These are phyloP conservation scores for Lissocephala sabroskyi DNA, from an alignment of 2,888 invertebrate species.

Conservation along the genomic window DNA sequence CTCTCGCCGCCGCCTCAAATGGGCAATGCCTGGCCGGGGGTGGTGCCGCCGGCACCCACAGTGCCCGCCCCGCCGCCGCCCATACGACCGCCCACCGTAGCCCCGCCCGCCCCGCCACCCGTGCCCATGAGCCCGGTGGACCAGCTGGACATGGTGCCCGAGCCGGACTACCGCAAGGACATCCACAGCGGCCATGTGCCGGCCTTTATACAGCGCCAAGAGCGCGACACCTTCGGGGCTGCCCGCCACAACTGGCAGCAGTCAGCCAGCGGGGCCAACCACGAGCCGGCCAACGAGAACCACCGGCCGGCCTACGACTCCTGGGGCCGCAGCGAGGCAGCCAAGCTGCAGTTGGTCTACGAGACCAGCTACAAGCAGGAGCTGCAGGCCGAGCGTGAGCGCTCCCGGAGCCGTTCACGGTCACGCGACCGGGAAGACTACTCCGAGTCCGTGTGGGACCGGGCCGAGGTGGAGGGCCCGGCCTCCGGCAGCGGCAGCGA, in stretches of 20 bases:
- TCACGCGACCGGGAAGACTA: conserved; percentile 72
- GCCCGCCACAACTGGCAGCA: conserved; percentile 78
- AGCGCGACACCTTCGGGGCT: conserved; percentile 82
- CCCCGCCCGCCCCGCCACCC: conserved; percentile 77
- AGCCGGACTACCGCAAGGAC: conserved; percentile 62
- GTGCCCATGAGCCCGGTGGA: conserved; percentile 76
- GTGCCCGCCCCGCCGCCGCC: conserved; percentile 77
- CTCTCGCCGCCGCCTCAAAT: conserved; percentile 74
- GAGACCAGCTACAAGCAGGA: conserved; percentile 69
- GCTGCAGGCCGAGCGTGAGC: conserved; percentile 64
- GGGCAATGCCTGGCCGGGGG: conserved; percentile 76
- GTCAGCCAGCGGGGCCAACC: not conserved
- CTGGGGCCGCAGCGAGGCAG: conserved; percentile 73
- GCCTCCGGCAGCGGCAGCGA: conserved; percentile 71
- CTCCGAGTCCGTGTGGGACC: conserved; percentile 72
- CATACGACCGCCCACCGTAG: conserved; percentile 74
- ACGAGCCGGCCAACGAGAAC: conserved; percentile 46
- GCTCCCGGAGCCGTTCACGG: conserved; percentile 71
- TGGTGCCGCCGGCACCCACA: conserved; percentile 77
- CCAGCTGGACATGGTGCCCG: conserved; percentile 19
- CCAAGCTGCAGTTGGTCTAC: conserved; percentile 71
- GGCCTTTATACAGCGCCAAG: conserved; percentile 80
- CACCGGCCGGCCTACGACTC: conserved; percentile 63
- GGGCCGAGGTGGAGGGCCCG: conserved; percentile 72
- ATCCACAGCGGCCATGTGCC: conserved; percentile 54